A percentile compares a stretch with the other conserved stretches of the same genome.
Conservation (phyloP, 53 echinoderm and acorn worm species). For the Glandiceps talaboti region DNA sequence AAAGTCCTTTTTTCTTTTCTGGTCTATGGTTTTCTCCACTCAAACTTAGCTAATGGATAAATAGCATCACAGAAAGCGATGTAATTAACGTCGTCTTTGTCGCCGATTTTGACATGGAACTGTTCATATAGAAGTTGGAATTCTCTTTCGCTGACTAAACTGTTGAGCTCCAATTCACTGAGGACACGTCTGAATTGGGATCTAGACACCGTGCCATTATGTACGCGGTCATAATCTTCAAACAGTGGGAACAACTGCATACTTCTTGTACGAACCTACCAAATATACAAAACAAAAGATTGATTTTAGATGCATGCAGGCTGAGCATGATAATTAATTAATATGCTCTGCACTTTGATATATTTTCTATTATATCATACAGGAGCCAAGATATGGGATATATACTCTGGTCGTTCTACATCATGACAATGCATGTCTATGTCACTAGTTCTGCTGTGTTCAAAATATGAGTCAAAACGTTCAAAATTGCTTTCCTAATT, state of each 20-base stretch:
- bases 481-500: no score
- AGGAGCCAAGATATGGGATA: no score
- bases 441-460: no score
- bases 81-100: slow-evolving; percentile 75
- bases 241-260: slow-evolving; percentile 90
- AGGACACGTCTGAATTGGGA: slow-evolving; percentile 84
- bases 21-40: slow-evolving; percentile 63
- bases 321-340: no score
- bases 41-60: slow-evolving; percentile 86
- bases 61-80: slow-evolving; percentile 77
- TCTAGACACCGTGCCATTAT: slow-evolving; percentile 81
- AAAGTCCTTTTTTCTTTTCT: no score
- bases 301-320: no score
- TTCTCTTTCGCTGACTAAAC: slow-evolving; percentile 75
- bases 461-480: no score
- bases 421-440: no score
- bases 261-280: slow-evolving; percentile 56
- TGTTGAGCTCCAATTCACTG: slow-evolving; percentile 73
- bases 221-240: slow-evolving; percentile 91
- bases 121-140: slow-evolving; percentile 77
- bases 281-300: slow-evolving; percentile 1
- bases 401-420: no score
- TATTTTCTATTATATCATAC: no score
- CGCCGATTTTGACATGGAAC: slow-evolving; percentile 81
- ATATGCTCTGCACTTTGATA: no score